These are phyloP conservation scores for Hydroisotoma schaefferi DNA, from an alignment of 2,888 invertebrate genomes.

Conservation along the genomic window DNA sequence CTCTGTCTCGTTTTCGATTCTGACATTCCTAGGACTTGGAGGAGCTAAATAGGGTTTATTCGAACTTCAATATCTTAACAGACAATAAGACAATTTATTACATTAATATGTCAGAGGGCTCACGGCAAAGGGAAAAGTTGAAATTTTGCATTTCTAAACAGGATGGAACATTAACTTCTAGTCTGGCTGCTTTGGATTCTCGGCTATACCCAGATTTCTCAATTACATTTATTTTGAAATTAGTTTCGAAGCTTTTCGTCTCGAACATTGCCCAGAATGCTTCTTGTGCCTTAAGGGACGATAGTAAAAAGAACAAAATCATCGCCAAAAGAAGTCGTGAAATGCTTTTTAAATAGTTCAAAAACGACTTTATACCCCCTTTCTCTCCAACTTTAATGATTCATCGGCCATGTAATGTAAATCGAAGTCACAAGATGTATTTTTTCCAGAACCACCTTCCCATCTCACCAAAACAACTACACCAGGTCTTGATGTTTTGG, in stretches of 20 bases:
- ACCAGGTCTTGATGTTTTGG: slow-evolving; percentile 10
- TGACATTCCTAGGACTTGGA: slow-evolving; percentile 25
- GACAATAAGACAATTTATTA: not conserved
- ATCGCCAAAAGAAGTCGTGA: no score
- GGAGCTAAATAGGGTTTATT: slow-evolving; percentile 29
- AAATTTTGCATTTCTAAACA: slow-evolving; percentile 28
- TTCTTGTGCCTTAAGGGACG: slow-evolving; percentile 17
- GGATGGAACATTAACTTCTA: slow-evolving; percentile 20
- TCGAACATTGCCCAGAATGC: slow-evolving; percentile 34
- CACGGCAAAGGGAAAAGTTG: slow-evolving; percentile 37
- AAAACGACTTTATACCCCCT: slow-evolving; percentile 3
- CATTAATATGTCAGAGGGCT: not conserved
- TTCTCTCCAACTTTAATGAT: slow-evolving; percentile 16
- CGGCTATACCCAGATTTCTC: slow-evolving; percentile 24
- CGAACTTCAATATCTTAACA: no score
- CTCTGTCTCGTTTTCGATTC: slow-evolving; percentile 19
- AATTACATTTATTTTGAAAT: slow-evolving; percentile 20
- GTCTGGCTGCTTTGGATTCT: not conserved
- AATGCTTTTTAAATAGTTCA: not conserved
- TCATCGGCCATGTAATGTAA: slow-evolving; percentile 36
- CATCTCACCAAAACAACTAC: slow-evolving; percentile 30
- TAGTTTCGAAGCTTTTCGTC: slow-evolving; percentile 19
- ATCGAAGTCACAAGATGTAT: slow-evolving; percentile 39
- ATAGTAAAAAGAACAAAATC: not conserved
- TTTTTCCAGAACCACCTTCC: slow-evolving; percentile 35